These are phyloP conservation scores for Formicarius rufipectus DNA, from an alignment of 2,113 vertebrate species.

Conservation along the genomic window DNA sequence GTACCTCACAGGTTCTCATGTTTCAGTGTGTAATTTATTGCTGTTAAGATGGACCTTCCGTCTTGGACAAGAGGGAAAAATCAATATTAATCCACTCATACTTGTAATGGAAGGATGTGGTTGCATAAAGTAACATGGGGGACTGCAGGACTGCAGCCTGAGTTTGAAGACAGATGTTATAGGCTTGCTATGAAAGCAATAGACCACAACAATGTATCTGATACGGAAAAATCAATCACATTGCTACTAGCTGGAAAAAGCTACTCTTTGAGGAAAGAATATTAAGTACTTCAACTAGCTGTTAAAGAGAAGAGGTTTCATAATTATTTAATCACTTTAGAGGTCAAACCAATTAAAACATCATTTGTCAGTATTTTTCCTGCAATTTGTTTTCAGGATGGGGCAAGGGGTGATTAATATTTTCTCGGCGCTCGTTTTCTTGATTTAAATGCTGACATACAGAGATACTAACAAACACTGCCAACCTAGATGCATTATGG, in stretches of 20 bases:
- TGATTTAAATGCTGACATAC: conserved; percentile 34
- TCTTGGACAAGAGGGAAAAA: conserved; percentile 64
- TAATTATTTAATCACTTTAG: conserved; percentile 73
- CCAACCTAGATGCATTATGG: background rate
- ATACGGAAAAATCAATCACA: conserved; percentile 77
- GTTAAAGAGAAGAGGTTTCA: conserved; percentile 69
- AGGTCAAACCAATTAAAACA: conserved; percentile 75
- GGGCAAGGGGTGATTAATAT: background rate
- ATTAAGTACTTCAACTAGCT: conserved; percentile 61
- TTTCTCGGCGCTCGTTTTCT: conserved; percentile 55
- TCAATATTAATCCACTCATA: conserved; percentile 80
- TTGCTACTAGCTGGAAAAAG: conserved; percentile 57
- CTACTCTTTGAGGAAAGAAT: conserved; percentile 56
- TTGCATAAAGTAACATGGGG: conserved; percentile 65
- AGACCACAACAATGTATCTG: conserved; percentile 68
- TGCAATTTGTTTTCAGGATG: conserved; percentile 43
- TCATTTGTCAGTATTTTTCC: conserved; percentile 65
- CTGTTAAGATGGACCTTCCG: conserved; percentile 61
- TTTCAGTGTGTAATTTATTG: conserved; percentile 68
- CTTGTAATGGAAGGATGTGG: conserved; percentile 75
- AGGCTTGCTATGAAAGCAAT: conserved; percentile 72
- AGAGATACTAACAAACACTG: conserved; percentile 5
- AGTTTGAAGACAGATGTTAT: conserved; percentile 70
- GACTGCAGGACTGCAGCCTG: conserved; percentile 33
- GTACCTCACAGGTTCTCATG: conserved; percentile 20